Evolutionary conservation across 2,888 invertebrate genomes (phyloP).

Genomic region (Drosophila diplacantha): DNA sequence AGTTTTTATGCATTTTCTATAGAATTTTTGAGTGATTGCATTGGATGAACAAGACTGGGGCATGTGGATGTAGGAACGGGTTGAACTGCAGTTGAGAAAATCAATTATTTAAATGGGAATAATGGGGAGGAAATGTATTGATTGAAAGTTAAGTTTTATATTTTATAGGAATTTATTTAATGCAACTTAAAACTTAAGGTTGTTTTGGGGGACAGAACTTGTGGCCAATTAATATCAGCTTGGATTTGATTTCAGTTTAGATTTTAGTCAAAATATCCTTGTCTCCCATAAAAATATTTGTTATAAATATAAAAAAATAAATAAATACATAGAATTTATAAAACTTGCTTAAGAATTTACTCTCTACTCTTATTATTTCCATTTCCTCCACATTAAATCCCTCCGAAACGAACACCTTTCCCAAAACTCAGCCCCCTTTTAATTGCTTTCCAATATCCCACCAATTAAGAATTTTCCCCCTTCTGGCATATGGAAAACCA

Average conservation of each 20-base stretch:
- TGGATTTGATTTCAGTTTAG: background rate
- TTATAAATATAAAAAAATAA: background rate
- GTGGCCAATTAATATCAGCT: background rate
- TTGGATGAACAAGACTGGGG: conserved; percentile 8
- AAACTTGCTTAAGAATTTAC: too few species aligned
- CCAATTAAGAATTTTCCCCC: conserved; percentile 34
- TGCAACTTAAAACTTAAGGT: background rate
- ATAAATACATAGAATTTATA: too few species aligned
- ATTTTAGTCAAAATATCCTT: accelerated
- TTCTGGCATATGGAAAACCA: conserved; percentile 41
- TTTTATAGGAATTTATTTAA: background rate
- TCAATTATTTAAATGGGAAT: conserved; percentile 7
- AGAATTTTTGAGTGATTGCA: conserved; percentile 68
- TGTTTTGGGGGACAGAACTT: background rate
- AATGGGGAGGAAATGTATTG: background rate
- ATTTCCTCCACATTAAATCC: background rate
- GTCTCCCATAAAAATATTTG: background rate
- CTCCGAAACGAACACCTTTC: background rate
- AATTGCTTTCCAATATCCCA: conserved; percentile 34
- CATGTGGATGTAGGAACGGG: conserved; percentile 1
- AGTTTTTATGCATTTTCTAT: conserved; percentile 70
- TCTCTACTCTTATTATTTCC: too few species aligned
- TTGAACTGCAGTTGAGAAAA: background rate
- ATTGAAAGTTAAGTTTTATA: background rate
- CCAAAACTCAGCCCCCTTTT: background rate